Conservation (phyloP, 2,113 vertebrate genomes). For the Hippopotamus amphibius region DNA sequence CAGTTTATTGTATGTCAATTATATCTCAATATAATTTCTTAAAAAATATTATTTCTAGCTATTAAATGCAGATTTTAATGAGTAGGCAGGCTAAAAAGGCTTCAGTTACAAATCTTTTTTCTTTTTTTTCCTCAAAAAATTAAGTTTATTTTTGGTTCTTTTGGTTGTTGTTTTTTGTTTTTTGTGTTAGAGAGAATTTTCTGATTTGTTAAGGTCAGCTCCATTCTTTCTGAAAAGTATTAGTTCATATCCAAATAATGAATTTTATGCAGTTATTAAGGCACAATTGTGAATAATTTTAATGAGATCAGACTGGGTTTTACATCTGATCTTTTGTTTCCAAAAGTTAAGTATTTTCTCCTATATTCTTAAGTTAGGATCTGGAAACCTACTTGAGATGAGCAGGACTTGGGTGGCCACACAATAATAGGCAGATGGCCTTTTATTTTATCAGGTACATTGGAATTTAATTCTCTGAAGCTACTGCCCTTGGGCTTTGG, state of each 20-base stretch:
- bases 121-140: not conserved
- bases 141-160: not conserved
- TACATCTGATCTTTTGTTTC: not conserved
- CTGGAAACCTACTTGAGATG: not conserved
- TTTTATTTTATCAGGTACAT: not conserved
- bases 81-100: not conserved
- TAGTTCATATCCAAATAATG: conserved; percentile 37
- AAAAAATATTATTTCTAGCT: not conserved
- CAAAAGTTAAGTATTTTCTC: not conserved
- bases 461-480: not conserved
- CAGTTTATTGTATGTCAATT: too few species aligned
- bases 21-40: too few species aligned
- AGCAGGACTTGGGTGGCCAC: not conserved
- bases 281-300: not conserved
- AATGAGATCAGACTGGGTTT: not conserved
- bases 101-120: not conserved
- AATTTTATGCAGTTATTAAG: not conserved
- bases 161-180: not conserved
- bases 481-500: not conserved
- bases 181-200: conserved; percentile 50
- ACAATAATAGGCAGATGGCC: not conserved
- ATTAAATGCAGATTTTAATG: not conserved
- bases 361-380: not conserved
- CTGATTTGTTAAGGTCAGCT: conserved; percentile 8
- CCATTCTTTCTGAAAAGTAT: conserved; percentile 18